These are phyloP conservation scores for Entomyzon cyanotis DNA, from an alignment of 2,113 vertebrate genomes.

Conservation along the genomic window DNA sequence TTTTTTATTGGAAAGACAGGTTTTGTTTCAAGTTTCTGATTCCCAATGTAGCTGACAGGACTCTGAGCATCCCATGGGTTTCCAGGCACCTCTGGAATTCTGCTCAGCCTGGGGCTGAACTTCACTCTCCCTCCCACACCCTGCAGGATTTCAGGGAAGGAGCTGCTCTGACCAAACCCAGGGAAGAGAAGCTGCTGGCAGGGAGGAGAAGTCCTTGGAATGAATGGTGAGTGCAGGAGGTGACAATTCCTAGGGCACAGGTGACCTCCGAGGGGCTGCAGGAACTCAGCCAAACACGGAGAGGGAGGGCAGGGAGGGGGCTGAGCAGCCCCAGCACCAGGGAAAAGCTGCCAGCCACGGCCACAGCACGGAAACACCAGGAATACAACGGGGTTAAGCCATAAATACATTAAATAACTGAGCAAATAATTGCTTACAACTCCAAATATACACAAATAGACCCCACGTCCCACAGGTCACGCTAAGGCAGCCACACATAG, in stretches of 20 bases:
- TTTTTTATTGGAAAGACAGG: constrained; percentile 7
- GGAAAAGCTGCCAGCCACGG: neutral
- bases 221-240: neutral
- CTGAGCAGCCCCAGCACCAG: neutral
- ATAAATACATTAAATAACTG: neutral
- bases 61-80: neutral
- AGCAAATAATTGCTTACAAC: neutral
- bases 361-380: neutral
- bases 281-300: neutral
- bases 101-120: neutral
- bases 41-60: neutral
- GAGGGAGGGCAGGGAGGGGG: neutral
- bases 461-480: neutral
- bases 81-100: neutral
- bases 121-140: neutral
- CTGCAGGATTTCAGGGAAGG: neutral
- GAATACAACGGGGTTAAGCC: neutral
- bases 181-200: neutral
- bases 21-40: neutral
- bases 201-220: neutral
- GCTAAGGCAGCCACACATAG: neutral
- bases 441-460: neutral
- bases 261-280: neutral
- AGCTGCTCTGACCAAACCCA: neutral
- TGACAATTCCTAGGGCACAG: neutral